A percentile compares a stretch with the other conserved stretches of the same genome.
Evolutionary conservation across 2,888 invertebrate genomes (phyloP).

Genomic region (Cistogaster globosa): DNA sequence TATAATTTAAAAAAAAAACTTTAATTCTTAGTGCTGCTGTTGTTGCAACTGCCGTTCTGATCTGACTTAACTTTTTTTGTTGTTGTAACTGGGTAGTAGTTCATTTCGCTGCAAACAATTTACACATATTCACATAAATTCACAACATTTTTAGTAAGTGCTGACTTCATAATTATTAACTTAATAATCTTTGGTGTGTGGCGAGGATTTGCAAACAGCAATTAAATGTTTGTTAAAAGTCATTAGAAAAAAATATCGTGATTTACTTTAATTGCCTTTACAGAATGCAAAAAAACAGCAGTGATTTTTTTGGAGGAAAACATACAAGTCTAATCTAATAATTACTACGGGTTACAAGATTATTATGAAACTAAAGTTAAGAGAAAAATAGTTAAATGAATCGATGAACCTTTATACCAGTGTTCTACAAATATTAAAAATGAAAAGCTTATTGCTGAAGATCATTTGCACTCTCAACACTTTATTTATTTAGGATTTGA

Average conservation of each 20-base stretch:
- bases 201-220: constrained; percentile 53
- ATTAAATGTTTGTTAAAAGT: constrained; percentile 65
- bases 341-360: background rate
- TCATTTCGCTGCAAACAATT: constrained; percentile 31
- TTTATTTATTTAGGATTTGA: no score
- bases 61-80: background rate
- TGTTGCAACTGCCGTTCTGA: constrained; percentile 18
- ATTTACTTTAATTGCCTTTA: constrained; percentile 66
- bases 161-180: constrained; percentile 70
- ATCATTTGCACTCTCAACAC: no score
- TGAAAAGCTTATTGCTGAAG: no score
- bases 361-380: background rate
- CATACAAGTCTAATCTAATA: constrained; percentile 3
- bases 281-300: constrained; percentile 1
- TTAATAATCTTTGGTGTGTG: constrained; percentile 39
- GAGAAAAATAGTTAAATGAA: no score
- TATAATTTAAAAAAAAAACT: constrained; percentile 62
- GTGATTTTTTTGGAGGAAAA: background rate
- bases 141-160: constrained; percentile 60
- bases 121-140: constrained; percentile 34
- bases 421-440: no score
- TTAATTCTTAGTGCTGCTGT: constrained; percentile 34
- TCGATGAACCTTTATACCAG: no score
- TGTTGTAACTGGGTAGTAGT: constrained; percentile 17
- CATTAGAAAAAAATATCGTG: constrained; percentile 69